Evolutionary conservation across 2,797 vertebrate genomes (phyloP), one percentile per base, ranked within the genome.

Genomic region (Tapirus indicus): DNA sequence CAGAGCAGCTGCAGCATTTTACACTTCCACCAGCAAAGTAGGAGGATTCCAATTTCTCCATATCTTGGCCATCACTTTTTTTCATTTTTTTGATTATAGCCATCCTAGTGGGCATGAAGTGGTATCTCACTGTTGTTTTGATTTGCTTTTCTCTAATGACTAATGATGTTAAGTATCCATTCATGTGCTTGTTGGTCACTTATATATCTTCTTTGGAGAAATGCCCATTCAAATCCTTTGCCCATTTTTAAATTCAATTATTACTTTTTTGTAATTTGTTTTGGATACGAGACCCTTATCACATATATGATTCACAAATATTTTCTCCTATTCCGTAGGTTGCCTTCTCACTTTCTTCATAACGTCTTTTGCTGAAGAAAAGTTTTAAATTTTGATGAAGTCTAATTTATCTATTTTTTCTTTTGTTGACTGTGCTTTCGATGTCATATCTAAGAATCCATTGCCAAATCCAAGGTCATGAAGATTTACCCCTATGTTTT

Each of bases 331-430:
- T 95, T 75, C 47, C 91, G 2, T 64, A 88, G 16, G 32, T 1
- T 88, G 16, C 38, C n/a, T 91, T 88, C 69, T 69, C 79, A 88
- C 27, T 88, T 95, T 74, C 69, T 75, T 71, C 52, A 75, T 66
- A 69, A 77, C 7, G 18, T 64, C 78, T 69, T 80, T 60, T 64
- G 9, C 54, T 78, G 17, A 88, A 84, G 1, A 44, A 27, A 83
- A 77, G 21, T 49, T 93, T 90, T 84, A 25, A 85, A 75, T 82
- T 54, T 84, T 56, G 16, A 78, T 78, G 47, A 75, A 69, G 38
- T 89, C 54, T 14, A 75, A 64, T 47, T 85, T 69, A 84, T 38
- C n/a, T 38, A 35, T 29, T 78, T 68, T 87, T 77, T 84, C 32
- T 71, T 89, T 47, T 85, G 35, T 41, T 82, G 38, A 72, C 44